Conservation (phyloP, 2,797 vertebrate genomes). For the Phrynocephalus vlangalii region DNA sequence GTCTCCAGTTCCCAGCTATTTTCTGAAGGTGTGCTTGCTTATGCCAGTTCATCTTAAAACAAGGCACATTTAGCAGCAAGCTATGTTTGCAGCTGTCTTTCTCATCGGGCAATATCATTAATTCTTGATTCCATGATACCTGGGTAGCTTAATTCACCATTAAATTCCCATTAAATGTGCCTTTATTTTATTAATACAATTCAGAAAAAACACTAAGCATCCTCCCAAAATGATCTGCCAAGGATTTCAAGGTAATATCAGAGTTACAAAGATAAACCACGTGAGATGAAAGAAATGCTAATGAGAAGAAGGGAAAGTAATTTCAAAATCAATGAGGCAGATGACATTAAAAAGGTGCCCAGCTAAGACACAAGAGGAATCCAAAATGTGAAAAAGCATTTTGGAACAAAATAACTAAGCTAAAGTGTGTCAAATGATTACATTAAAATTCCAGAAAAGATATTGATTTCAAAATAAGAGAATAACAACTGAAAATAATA, state of each 20-base stretch:
- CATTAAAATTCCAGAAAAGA: neutral
- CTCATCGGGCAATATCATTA: neutral
- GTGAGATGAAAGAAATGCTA: constrained; percentile 38
- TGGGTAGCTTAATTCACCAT: neutral
- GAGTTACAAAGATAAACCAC: neutral
- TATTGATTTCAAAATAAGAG: constrained; percentile 7
- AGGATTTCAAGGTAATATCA: constrained; percentile 24
- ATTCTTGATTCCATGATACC: constrained; percentile 8
- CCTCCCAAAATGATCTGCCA: neutral
- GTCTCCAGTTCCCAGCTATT: neutral
- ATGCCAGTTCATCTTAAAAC: neutral
- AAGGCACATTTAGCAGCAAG: neutral
- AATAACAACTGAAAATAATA: constrained; percentile 2
- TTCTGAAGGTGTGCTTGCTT: neutral
- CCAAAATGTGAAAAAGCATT: neutral
- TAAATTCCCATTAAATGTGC: neutral
- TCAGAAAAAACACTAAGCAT: constrained; percentile 6
- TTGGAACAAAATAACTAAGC: neutral
- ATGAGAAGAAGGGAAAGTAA: constrained; percentile 10
- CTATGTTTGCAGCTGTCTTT: neutral
- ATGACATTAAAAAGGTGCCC: constrained; percentile 31
- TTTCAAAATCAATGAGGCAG: constrained; percentile 43
- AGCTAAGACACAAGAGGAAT: neutral
- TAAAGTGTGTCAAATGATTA: neutral
- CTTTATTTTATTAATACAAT: constrained; percentile 12